A percentile compares a stretch with the other conserved stretches of the same genome.
These are phyloP conservation scores for Nibea coibor DNA, from an alignment of 2,113 vertebrate species.

Conservation along the genomic window DNA sequence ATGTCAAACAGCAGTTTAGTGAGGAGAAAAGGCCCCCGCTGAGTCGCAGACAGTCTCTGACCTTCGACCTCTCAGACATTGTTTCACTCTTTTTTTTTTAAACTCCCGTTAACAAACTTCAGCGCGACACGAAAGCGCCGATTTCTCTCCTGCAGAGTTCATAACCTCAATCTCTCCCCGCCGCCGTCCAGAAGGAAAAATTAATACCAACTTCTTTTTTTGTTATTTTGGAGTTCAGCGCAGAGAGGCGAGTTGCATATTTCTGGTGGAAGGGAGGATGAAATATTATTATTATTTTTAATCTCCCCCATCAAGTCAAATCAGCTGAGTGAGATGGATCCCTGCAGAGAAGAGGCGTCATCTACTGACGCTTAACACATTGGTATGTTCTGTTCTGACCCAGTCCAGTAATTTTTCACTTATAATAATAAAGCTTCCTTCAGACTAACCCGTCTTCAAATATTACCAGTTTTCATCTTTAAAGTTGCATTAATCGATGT, in stretches of 20 bases:
- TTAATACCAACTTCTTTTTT: conserved; percentile 1
- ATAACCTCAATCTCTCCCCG: conserved; percentile 24
- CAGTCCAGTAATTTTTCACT: background rate
- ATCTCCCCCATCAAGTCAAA: conserved; percentile 37
- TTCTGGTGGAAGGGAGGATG: background rate
- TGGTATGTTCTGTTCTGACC: background rate
- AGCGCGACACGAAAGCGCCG: background rate
- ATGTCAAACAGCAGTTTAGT: conserved; percentile 27
- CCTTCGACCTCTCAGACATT: conserved; percentile 32
- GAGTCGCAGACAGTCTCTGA: conserved; percentile 18
- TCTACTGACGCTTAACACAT: background rate
- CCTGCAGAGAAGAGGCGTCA: conserved; percentile 37
- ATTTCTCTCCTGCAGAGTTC: conserved; percentile 13
- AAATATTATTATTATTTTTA: conserved; percentile 21
- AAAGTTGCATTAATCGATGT: background rate
- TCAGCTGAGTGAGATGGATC: conserved; percentile 24
- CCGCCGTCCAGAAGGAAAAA: background rate
- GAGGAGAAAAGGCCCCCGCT: conserved; percentile 10
- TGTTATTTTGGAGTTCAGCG: conserved; percentile 27
- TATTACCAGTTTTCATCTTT: background rate
- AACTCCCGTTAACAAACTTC: conserved; percentile 22
- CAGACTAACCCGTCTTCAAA: background rate
- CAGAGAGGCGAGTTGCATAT: conserved; percentile 21
- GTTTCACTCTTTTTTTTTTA: background rate
- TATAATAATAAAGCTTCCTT: background rate